A percentile compares a stretch with the other conserved stretches of the same genome.
phyloP scores from a whole-genome alignment of 2,888 invertebrate species.

The Philonicus albiceps region DNA sequence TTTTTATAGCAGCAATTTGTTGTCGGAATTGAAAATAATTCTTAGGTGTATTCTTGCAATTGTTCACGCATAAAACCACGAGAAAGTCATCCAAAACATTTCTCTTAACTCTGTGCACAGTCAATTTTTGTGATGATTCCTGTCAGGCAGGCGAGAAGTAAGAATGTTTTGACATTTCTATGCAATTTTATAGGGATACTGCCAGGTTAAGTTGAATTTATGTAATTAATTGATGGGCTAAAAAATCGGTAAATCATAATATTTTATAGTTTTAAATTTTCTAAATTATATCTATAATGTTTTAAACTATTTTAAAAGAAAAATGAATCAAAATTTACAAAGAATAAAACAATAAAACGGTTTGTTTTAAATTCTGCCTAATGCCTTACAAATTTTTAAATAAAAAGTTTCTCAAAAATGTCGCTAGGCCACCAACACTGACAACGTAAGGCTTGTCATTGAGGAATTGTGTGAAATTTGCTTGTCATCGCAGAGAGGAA shows the following conservation, averaged over 20 bases:
- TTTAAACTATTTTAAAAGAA: background rate
- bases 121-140: slow-evolving; percentile 13
- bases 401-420: background rate
- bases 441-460: background rate
- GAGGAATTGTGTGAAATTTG: background rate
- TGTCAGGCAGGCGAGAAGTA: background rate
- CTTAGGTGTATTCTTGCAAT: background rate
- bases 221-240: background rate
- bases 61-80: background rate
- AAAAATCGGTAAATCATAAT: background rate
- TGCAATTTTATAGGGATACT: background rate
- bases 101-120: background rate
- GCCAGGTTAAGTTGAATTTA: background rate
- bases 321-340: background rate
- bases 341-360: background rate
- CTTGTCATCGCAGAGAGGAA: slow-evolving; percentile 17
- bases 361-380: background rate
- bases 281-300: background rate
- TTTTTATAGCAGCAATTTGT: background rate
- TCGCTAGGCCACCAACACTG: background rate
- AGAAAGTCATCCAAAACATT: background rate
- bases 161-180: background rate
- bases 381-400: background rate
- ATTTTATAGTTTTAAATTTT: background rate
- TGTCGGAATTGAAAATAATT: background rate